These are phyloP conservation scores for Eupristina koningsbergeri DNA, from an alignment of 1,140 invertebrate genomes.

Conservation along the genomic window DNA sequence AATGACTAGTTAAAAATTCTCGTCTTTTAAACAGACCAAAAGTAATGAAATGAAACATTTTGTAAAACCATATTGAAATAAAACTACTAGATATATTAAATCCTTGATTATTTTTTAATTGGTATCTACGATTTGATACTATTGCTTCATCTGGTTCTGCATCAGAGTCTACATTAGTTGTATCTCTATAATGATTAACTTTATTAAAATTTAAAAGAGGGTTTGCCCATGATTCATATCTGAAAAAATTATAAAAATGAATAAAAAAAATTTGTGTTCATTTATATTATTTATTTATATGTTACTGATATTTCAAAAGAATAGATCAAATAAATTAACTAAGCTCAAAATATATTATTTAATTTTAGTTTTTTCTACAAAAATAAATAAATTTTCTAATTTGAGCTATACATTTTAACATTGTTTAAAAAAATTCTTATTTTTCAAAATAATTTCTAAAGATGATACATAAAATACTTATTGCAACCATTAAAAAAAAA, in stretches of 20 bases:
- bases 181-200: slow-evolving; percentile 42
- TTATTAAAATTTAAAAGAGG: slow-evolving; percentile 32
- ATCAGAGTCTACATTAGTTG: slow-evolving; percentile 61
- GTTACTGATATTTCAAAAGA: too few species aligned
- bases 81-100: slow-evolving; percentile 45
- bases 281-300: too few species aligned
- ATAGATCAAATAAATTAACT: too few species aligned
- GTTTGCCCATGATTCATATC: slow-evolving; percentile 51
- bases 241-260: slow-evolving; percentile 42
- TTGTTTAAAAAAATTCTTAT: too few species aligned
- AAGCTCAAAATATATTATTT: too few species aligned
- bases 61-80: slow-evolving; percentile 53
- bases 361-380: too few species aligned
- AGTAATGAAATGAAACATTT: slow-evolving; percentile 57
- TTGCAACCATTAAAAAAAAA: too few species aligned
- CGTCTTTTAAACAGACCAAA: slow-evolving; percentile 55
- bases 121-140: slow-evolving; percentile 36
- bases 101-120: slow-evolving; percentile 52
- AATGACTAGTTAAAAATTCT: slow-evolving; percentile 56
- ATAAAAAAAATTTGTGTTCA: too few species aligned
- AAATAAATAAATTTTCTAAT: too few species aligned
- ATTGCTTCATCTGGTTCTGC: slow-evolving; percentile 60
- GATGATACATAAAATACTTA: too few species aligned
- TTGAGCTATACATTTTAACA: too few species aligned
- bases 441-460: too few species aligned